Base-by-base conservation (phyloP, 2,888 invertebrate genomes). In the Mechanitis mazaeus region DNA sequence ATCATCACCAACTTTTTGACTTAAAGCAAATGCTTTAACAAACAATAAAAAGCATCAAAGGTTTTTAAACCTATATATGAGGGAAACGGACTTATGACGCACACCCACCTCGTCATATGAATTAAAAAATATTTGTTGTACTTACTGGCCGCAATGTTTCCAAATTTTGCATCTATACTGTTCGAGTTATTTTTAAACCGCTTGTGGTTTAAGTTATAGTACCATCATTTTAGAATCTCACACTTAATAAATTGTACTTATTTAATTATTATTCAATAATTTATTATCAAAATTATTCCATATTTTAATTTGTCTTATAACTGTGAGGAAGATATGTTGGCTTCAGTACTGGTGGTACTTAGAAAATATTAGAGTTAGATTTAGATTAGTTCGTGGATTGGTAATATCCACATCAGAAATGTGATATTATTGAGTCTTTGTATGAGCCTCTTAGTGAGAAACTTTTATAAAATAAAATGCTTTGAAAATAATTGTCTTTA, bases 361-460 rank as follows among this genome's bases (percentile, higher is more conserved):
- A 79, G 72, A 69, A 56, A 71, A 72, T 65, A 66, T 28, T 74
- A 73, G 73, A 68, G 63, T 59, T 67, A 64, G 60, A 60, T 42
- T 60, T 67, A 68, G 59, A 68, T 75, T 85, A 86, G 83, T 80
- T 71, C 78, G 87, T 88, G 88, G 89, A 87, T 88, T 84, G 68
- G 90, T 92, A 92, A 92, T 92, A 93, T 92, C 92, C 92, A 92
- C 92, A 92, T 93, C 83, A 92, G 92, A 92, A 92, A 92, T 93
- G 93, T 93, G 93, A 93, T 93, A 93, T 92, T 93, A 92, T 91
- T 90, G 88, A 90, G 90, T 91, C 90, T 90, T 89, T 85, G 84
- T 89, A 88, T 87, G 85, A 87, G 85, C 78, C 74, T 84, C 78
- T 83, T 87, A 87, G 82, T 85, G 76, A 67, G 57, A 69, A 68